phyloP scores from a whole-genome alignment of 2,797 vertebrate genomes.

The Helarctos malayanus region DNA sequence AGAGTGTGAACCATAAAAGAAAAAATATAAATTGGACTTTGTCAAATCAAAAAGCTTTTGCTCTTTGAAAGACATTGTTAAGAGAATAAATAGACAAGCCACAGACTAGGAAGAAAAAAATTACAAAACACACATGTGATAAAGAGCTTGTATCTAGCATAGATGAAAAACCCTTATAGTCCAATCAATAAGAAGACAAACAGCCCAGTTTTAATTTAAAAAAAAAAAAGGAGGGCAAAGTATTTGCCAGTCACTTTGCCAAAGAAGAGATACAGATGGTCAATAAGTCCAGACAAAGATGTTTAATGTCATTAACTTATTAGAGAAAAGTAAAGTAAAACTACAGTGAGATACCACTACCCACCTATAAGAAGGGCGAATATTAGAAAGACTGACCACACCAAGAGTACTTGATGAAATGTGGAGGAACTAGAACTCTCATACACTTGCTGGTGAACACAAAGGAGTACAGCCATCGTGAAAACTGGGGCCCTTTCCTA shows the following conservation, averaged over 20 bases:
- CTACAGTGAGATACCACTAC: not conserved
- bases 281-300: not conserved
- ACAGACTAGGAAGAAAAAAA: not conserved
- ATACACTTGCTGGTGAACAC: not conserved
- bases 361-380: not conserved
- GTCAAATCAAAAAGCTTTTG: not conserved
- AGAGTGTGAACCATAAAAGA: not conserved
- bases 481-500: not conserved
- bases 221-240: not conserved
- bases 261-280: not conserved
- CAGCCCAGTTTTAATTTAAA: not conserved
- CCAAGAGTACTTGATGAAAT: not conserved
- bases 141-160: not conserved
- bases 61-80: not conserved
- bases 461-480: not conserved
- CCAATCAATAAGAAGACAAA: not conserved
- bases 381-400: conserved; percentile 8
- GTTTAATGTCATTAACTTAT: not conserved
- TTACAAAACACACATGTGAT: not conserved
- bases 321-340: not conserved
- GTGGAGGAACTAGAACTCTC: not conserved
- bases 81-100: not conserved
- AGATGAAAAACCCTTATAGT: not conserved
- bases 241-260: not conserved
- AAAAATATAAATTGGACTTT: conserved; percentile 33